phyloP scores from a whole-genome alignment of 2,888 invertebrate species.

The Dione juno region DNA sequence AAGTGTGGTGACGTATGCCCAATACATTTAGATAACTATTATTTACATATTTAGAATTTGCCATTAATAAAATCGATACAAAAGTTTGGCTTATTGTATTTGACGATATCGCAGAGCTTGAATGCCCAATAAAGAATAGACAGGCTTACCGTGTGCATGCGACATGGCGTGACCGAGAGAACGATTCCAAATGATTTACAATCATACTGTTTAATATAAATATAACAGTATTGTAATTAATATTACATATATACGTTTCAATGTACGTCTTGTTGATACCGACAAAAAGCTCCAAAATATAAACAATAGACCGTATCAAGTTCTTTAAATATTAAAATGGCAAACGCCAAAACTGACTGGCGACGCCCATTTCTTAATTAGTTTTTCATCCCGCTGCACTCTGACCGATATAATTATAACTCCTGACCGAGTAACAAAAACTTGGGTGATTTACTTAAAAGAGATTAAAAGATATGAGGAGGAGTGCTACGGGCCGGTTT shows the following conservation, averaged over 20 bases:
- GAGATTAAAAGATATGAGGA: conserved; percentile 75
- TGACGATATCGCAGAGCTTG: conserved; percentile 65
- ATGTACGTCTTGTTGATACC: conserved; percentile 48
- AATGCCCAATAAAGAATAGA: conserved; percentile 76
- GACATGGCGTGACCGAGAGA: conserved; percentile 82
- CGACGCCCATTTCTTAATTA: conserved; percentile 80
- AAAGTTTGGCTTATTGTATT: conserved; percentile 63
- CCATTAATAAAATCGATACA: conserved; percentile 54
- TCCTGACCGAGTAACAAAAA: conserved; percentile 78
- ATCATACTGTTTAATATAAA: conserved; percentile 66
- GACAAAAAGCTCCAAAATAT: not conserved
- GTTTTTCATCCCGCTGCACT: conserved; percentile 81
- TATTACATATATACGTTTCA: conserved; percentile 53
- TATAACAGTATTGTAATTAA: conserved; percentile 77
- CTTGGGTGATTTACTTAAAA: conserved; percentile 79
- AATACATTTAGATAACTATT: conserved; percentile 63
- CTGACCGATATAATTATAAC: conserved; percentile 83
- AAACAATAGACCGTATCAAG: conserved; percentile 46
- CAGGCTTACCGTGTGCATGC: conserved; percentile 74
- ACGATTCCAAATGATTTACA: conserved; percentile 75
- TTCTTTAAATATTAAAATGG: conserved; percentile 64
- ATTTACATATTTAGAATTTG: conserved; percentile 56
- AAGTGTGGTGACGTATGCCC: conserved; percentile 48
- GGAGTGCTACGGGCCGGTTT: conserved; percentile 79
- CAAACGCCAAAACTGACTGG: conserved; percentile 66